These are phyloP conservation scores for Anser cygnoides DNA, from an alignment of 2,113 vertebrate genomes.

Conservation along the genomic window DNA sequence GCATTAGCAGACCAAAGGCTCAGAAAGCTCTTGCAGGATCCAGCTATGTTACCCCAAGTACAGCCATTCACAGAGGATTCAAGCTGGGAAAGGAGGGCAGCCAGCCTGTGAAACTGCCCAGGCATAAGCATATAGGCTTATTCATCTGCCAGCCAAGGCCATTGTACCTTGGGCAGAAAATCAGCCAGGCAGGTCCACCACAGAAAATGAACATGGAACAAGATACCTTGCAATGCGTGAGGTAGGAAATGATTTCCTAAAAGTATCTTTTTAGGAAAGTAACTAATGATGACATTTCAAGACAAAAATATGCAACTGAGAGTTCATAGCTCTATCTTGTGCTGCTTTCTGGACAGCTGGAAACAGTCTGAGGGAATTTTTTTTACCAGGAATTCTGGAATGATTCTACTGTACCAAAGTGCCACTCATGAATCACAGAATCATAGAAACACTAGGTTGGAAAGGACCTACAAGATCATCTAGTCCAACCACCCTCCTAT, in stretches of 20 bases:
- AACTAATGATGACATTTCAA: background rate
- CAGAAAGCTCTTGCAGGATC: background rate
- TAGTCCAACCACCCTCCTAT: too few species aligned
- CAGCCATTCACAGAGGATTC: background rate
- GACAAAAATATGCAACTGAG: background rate
- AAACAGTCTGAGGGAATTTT: too few species aligned
- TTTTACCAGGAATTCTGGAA: background rate
- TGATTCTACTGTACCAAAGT: too few species aligned
- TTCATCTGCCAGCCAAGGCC: background rate
- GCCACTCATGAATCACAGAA: background rate
- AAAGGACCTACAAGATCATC: too few species aligned
- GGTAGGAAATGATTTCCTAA: background rate
- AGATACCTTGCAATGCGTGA: background rate
- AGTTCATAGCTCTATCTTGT: background rate
- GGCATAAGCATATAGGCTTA: background rate
- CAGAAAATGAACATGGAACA: background rate
- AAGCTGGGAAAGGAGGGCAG: background rate
- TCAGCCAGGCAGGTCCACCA: background rate
- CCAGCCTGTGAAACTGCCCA: background rate
- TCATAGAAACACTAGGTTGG: too few species aligned
- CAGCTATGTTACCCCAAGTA: background rate
- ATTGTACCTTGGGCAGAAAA: background rate
- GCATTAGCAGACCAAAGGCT: background rate
- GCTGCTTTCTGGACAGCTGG: background rate
- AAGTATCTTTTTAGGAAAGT: background rate